Evolutionary conservation across 2,888 invertebrate species (phyloP).

Genomic region (Stenotaenia linearis): DNA sequence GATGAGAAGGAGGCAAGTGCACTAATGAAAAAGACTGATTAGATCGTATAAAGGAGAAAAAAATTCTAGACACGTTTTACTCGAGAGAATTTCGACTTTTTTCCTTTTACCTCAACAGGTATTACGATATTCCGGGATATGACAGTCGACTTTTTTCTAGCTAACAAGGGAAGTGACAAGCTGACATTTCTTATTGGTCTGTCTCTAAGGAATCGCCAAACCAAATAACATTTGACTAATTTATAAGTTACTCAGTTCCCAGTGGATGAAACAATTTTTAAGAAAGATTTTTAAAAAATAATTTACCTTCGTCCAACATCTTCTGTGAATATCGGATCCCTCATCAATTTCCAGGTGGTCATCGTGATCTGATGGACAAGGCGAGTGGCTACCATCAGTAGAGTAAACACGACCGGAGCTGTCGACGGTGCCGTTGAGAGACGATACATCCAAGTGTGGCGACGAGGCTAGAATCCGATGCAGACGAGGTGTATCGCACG

Average conservation of each 20-base stretch:
- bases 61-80: background rate
- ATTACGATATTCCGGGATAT: background rate
- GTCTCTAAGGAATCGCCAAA: too few relatives aligned
- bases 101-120: background rate
- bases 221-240: too few relatives aligned
- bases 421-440: slow-evolving; percentile 35
- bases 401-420: slow-evolving; percentile 36
- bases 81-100: background rate
- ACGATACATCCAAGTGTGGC: slow-evolving; percentile 32
- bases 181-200: too few relatives aligned
- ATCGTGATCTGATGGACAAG: slow-evolving; percentile 36
- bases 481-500: slow-evolving; percentile 2
- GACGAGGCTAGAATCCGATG: slow-evolving; percentile 27
- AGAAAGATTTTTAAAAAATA: background rate
- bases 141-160: background rate
- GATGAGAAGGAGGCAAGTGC: background rate
- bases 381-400: slow-evolving; percentile 34
- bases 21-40: background rate
- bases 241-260: too few relatives aligned
- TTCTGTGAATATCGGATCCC: slow-evolving; percentile 29
- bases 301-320: slow-evolving; percentile 33
- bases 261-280: background rate
- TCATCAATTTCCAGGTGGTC: slow-evolving; percentile 36
- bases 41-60: background rate
- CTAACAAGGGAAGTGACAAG: background rate